Evolutionary conservation across 2,113 vertebrate genomes (phyloP).

Genomic region (Falco punctatus): DNA sequence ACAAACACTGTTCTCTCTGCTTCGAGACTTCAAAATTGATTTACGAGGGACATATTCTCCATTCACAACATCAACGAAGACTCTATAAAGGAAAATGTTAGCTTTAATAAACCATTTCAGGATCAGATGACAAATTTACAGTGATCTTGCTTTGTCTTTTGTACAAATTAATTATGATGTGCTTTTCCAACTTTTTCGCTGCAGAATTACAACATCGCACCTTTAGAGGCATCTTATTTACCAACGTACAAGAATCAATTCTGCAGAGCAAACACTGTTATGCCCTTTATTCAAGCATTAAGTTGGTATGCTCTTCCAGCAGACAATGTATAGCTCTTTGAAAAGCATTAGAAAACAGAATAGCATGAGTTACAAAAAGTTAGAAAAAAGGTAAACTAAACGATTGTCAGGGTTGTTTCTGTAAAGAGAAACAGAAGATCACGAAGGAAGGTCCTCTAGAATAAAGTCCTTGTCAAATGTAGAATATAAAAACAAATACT

Average conservation of each 20-base stretch:
- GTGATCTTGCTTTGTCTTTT: constrained; percentile 44
- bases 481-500: constrained; percentile 3
- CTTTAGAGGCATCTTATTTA: constrained; percentile 55
- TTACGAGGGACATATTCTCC: constrained; percentile 91
- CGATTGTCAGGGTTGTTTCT: not conserved
- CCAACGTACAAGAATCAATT: not conserved
- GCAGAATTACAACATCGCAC: constrained; percentile 23
- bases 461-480: constrained; percentile 2
- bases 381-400: not conserved
- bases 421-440: not conserved
- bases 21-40: constrained; percentile 96
- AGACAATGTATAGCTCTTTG: not conserved
- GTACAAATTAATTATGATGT: constrained; percentile 59
- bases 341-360: not conserved
- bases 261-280: not conserved
- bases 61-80: constrained; percentile 95
- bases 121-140: constrained; percentile 60
- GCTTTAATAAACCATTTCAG: constrained; percentile 58
- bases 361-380: not conserved
- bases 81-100: constrained; percentile 74
- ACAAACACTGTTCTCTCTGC: constrained; percentile 97
- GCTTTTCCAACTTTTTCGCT: constrained; percentile 28
- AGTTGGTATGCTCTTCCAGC: not conserved
- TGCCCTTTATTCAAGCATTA: not conserved
- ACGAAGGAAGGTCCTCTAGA: not conserved